Base-by-base conservation (phyloP, 53 echinoderm and acorn worm species). In the Echinometra lucunter region DNA sequence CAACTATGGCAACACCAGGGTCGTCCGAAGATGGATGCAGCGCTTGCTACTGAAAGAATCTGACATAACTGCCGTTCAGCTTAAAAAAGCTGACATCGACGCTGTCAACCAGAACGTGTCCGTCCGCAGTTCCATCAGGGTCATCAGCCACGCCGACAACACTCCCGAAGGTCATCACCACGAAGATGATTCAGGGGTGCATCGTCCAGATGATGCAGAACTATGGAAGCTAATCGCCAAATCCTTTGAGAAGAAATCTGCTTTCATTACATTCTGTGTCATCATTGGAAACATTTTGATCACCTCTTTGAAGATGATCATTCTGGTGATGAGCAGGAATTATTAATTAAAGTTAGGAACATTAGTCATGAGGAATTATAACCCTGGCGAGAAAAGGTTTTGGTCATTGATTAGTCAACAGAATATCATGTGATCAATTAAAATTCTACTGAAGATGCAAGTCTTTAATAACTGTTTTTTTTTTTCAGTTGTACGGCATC, bases 1-100 rank as follows among this genome's bases (percentile, higher is more conserved):
- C 94, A 78, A 95, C 85, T 37, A 45, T 4, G 57, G 88, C 37
- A 57, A 83, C 45, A 44, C 72, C 66, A 88, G 87, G 44, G 47
- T 66, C n/a, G 28, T 95, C 37, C 91, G 92, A 23, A 40, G 25
- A 69, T 92, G 92, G 92, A 27, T 92, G 17, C 32, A 92, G 21
- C 67, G 91, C 23, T 1, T 63, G 49, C 18, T 88, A 28, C 4
- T 88, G 6, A 32, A 1, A 37, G 34, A 40, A 18, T 0, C 9
- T 0, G 35, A 75, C 4, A 63, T 63, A 5, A 0, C 63, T 63
- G 16, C 63, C 16, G 63, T 21, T 23, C 63, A 4, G 17, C 63
- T 63, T 15, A 63, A 63, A 16, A 3, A 18, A 21, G 19, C 16
- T 12, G 19, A 23, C 63, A 63, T 21, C 0, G 63, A 63, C 21